A percentile compares a stretch with the other conserved stretches of the same genome.
Evolutionary conservation across 1,140 invertebrate species (phyloP).

Genomic region (Hypsibius dujardini): DNA sequence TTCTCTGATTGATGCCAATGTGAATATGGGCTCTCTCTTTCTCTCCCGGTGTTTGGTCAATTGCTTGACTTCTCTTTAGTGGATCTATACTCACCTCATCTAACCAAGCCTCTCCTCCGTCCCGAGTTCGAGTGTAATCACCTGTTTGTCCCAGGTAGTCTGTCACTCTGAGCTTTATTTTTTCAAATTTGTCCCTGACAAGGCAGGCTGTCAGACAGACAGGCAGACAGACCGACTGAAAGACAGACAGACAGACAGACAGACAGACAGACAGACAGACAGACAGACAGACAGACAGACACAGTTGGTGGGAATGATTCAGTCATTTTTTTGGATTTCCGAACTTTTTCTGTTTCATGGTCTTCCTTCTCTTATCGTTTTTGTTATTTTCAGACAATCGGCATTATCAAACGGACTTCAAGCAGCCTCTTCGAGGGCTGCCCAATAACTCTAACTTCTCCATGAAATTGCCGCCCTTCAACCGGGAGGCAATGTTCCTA

Average conservation of each 20-base stretch:
- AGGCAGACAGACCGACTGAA: background rate
- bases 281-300: background rate
- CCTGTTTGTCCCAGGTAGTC: background rate
- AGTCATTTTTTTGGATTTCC: background rate
- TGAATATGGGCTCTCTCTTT: background rate
- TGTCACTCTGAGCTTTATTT: no score
- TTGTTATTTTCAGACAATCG: background rate
- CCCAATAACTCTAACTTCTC: background rate
- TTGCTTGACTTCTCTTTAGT: constrained; percentile 1
- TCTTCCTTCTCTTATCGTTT: background rate
- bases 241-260: background rate
- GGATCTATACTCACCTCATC: constrained; percentile 16
- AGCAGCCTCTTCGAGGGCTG: background rate
- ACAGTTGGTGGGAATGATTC: background rate
- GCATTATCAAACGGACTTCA: background rate
- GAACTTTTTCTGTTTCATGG: background rate
- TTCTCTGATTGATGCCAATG: background rate
- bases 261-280: background rate
- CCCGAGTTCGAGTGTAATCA: constrained; percentile 14
- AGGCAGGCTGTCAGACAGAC: no score
- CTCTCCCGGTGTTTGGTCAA: background rate
- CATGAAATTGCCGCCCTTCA: background rate
- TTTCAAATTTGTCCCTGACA: no score
- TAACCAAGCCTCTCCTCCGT: constrained; percentile 18
- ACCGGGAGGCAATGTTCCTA: background rate